Percentiles rank a stretch among this genome's conserved stretches.
Evolutionary conservation across 92 coral and sea anemone genomes (phyloP).

Genomic region (Palythoa heliodiscus): DNA sequence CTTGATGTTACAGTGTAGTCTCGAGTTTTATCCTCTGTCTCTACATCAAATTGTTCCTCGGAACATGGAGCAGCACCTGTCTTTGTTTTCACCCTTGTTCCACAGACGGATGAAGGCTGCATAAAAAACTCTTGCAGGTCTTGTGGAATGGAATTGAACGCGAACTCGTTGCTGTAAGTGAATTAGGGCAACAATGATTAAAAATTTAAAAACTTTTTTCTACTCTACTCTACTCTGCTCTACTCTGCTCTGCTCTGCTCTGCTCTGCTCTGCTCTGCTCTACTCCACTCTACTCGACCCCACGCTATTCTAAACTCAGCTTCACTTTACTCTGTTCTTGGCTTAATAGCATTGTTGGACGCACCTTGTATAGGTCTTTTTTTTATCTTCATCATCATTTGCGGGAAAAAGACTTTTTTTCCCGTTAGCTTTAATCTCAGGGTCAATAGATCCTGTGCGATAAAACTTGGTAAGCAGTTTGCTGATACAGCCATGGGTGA

Average conservation of each 20-base stretch:
- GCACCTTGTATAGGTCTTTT: not conserved
- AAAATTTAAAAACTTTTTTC: not conserved
- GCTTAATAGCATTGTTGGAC: not conserved
- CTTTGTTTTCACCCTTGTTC: conserved; percentile 1
- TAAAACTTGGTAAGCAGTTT: conserved; percentile 29
- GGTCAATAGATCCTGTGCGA: conserved; percentile 37
- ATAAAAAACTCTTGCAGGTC: conserved; percentile 24
- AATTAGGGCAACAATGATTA: not conserved
- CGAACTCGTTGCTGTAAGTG: not conserved
- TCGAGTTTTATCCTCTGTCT: not conserved
- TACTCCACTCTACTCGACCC: not conserved
- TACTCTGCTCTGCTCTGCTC: not conserved
- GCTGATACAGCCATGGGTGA: conserved; percentile 30
- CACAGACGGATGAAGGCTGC: not conserved
- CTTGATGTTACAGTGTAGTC: not conserved
- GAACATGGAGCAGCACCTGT: not conserved
- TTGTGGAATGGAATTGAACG: conserved; percentile 20
- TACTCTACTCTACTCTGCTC: not conserved
- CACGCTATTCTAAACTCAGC: not conserved
- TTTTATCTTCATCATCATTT: not conserved
- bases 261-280: not conserved
- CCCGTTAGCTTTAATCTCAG: conserved; percentile 13
- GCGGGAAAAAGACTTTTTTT: not conserved
- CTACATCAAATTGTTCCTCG: not conserved
- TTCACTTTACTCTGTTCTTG: not conserved